Base-by-base conservation (phyloP, 2,797 vertebrate genomes). In the Urosaurus nigricauda region DNA sequence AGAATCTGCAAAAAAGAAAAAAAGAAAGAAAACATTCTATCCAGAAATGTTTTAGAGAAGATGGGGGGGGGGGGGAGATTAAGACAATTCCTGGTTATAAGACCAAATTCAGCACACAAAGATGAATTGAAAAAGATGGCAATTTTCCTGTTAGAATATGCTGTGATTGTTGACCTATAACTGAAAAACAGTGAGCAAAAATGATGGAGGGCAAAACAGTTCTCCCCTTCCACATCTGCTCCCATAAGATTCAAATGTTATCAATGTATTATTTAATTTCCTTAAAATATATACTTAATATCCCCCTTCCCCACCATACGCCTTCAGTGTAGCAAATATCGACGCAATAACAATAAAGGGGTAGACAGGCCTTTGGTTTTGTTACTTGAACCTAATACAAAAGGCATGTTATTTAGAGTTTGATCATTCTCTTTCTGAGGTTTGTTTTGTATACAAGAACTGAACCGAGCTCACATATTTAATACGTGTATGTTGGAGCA, bases 181-280 rank as follows among this genome's bases (percentile, higher is more conserved):
- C 17, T 94, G 90, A 94, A 92, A 75, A 93, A 92, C 47, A 16
- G 82, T 93, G 91, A 94, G 92, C 71, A 78, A 82, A 90, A 91
- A 83, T 83, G 89, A 82, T 86, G 90, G 56, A n/a, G 43, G 65
- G 19, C 13, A 56, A 53, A 53, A 37, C 5, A 37, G 8, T 79
- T 70, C 35, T 70, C 21, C 16, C 8, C 47, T 16, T 79, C 63
- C n/a, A 29, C 47, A n/a, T 0, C 63, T 90, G 92, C 88, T 88
- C 79, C 85, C 79, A 90, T 75, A 74, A 75, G 71, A 92, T 75
- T 51, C 87, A 90, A 88, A 90, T 92, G 32, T 90, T 32, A n/a
- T 37, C 79, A n/a, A 43, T 32, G 9, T 37, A 14, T 82, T 47
- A 17, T 78, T 37, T 56, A 32, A 24, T 70, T 84, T 68, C 14